Conservation (phyloP, 2,888 invertebrate species). For the Papilio demoleus region DNA sequence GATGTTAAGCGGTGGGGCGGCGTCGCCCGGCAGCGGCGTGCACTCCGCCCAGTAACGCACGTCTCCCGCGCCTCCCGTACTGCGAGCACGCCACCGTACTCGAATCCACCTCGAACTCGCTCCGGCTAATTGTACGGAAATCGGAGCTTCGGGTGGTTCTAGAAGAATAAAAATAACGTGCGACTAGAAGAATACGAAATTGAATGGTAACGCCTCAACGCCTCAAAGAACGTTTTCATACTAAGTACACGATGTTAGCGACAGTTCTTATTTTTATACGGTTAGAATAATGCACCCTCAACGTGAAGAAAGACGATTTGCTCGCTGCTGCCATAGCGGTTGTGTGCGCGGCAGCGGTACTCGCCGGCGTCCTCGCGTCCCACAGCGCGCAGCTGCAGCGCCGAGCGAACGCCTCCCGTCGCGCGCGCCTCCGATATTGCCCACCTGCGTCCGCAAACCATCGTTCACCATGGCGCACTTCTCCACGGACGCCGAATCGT, state of each 20-base stretch:
- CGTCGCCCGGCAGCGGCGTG: constrained; percentile 55
- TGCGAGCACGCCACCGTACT: constrained; percentile 77
- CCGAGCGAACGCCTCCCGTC: constrained; percentile 86
- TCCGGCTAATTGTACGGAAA: constrained; percentile 83
- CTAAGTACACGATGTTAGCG: neutral
- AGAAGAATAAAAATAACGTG: neutral
- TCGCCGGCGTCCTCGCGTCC: constrained; percentile 88
- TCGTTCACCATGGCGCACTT: neutral
- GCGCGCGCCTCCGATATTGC: constrained; percentile 87
- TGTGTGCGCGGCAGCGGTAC: constrained; percentile 88
- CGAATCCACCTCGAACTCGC: constrained; percentile 84
- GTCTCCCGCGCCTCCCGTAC: constrained; percentile 18
- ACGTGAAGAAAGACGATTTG: constrained; percentile 86
- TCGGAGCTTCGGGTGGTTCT: constrained; percentile 90
- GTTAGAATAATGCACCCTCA: constrained; percentile 80
- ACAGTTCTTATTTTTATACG: neutral
- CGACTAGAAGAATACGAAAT: too few species aligned
- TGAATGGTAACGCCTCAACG: too few species aligned
- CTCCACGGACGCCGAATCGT: too few species aligned
- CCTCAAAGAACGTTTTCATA: neutral
- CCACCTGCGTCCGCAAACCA: constrained; percentile 59
- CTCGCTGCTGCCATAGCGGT: constrained; percentile 87
- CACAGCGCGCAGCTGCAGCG: constrained; percentile 85
- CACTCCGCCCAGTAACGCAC: constrained; percentile 54
- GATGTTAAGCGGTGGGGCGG: constrained; percentile 54